A percentile compares a stretch with the other conserved stretches of the same genome.
Evolutionary conservation across 35 echinoderm and acorn worm genomes (phyloP).

Genomic region (Ophioderma brevispina): DNA sequence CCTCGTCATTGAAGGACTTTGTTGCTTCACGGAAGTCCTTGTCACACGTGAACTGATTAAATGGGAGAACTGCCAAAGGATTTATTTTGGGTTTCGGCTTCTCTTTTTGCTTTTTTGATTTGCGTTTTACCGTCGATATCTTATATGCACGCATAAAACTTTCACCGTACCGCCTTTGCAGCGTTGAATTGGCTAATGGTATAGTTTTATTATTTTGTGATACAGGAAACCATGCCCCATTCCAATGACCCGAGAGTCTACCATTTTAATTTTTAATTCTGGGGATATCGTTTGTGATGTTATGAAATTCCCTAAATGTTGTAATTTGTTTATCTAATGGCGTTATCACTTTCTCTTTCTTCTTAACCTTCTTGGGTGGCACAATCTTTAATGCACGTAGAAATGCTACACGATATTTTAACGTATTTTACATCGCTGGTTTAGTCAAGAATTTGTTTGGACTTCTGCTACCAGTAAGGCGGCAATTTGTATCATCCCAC

Average conservation of each 20-base stretch:
- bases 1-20: background rate
- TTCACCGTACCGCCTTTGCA: background rate
- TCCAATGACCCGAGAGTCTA: background rate
- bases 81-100: background rate
- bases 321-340: background rate
- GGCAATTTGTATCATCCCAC: background rate
- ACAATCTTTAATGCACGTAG: slow-evolving; percentile 1
- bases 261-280: background rate
- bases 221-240: background rate
- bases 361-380: background rate
- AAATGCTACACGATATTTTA: background rate
- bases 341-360: background rate
- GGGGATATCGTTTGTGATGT: background rate
- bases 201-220: background rate
- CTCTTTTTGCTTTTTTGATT: background rate
- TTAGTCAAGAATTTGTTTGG: background rate
- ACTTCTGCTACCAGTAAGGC: background rate
- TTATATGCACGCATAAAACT: background rate
- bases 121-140: background rate
- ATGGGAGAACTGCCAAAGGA: background rate
- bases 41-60: background rate
- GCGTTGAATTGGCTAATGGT: slow-evolving; percentile 4
- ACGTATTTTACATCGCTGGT: background rate
- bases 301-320: background rate
- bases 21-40: background rate